Conservation (phyloP, 2,888 invertebrate species). For the Stenolophus ochropezus region DNA sequence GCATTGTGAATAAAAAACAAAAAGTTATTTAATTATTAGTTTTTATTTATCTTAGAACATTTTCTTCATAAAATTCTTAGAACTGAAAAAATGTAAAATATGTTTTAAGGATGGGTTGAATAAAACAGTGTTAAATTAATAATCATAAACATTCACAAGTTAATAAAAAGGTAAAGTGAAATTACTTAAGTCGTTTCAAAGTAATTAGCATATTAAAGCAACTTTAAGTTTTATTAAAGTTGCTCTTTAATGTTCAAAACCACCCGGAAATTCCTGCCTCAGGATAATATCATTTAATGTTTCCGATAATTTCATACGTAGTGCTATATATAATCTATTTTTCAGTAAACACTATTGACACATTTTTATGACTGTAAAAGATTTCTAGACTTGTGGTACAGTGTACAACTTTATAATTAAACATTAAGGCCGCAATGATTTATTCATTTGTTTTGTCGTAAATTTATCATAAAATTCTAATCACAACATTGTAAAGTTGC, state of each 20-base stretch:
- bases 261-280: constrained; percentile 17
- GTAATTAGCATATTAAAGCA: constrained; percentile 40
- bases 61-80: too few relatives aligned
- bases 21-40: too few relatives aligned
- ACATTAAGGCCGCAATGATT: background rate
- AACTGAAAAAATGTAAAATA: too few relatives aligned
- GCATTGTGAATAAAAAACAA: too few relatives aligned
- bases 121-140: constrained; percentile 27
- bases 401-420: background rate
- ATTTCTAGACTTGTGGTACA: background rate
- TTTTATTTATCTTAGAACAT: too few relatives aligned
- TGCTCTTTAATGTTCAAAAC: constrained; percentile 36
- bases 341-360: background rate
- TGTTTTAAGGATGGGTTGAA: too few relatives aligned
- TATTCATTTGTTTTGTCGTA: background rate
- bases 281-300: constrained; percentile 22
- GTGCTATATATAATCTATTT: background rate
- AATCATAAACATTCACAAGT: constrained; percentile 36
- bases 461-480: background rate
- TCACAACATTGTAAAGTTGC: background rate
- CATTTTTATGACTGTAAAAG: background rate
- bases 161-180: constrained; percentile 38
- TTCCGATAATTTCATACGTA: background rate
- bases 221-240: constrained; percentile 39
- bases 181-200: constrained; percentile 39